phyloP scores from a whole-genome alignment of 2,888 invertebrate species.

The Tetanocera ferruginea region DNA sequence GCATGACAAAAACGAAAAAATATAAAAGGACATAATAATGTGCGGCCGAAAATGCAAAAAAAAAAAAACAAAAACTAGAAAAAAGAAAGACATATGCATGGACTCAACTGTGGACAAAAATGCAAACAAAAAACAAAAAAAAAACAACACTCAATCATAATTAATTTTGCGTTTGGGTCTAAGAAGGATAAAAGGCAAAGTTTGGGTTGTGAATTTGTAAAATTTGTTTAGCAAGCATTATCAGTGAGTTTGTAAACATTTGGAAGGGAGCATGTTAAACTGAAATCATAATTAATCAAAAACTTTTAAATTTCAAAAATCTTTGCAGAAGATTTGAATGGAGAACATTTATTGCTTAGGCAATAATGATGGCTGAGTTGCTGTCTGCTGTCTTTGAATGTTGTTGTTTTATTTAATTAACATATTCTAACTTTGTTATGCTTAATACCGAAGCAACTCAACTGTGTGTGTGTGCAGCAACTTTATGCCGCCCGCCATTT shows the following conservation, averaged over 20 bases:
- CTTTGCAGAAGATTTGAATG: no score
- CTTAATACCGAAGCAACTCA: no score
- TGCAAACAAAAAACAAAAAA: no score
- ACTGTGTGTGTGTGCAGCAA: no score
- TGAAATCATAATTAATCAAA: no score
- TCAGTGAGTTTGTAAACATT: background rate
- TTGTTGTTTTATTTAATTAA: background rate
- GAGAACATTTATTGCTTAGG: background rate
- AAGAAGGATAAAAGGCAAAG: background rate
- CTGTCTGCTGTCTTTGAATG: background rate
- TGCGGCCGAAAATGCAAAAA: no score
- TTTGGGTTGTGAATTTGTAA: background rate
- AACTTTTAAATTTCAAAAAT: no score
- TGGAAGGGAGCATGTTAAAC: background rate
- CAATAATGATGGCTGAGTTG: background rate
- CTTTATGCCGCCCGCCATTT: no score
- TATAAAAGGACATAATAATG: background rate
- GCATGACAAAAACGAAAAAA: background rate
- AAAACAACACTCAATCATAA: conserved; percentile 13
- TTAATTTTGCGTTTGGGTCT: background rate
- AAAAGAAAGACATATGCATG: background rate
- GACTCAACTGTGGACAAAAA: background rate
- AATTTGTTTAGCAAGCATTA: background rate
- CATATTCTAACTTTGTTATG: background rate
- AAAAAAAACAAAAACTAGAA: background rate